Percentiles rank a stretch among this genome's conserved stretches.
These are phyloP conservation scores for Zhuqinia jingwanae DNA, from an alignment of 2,888 invertebrate species.

Conservation along the genomic window DNA sequence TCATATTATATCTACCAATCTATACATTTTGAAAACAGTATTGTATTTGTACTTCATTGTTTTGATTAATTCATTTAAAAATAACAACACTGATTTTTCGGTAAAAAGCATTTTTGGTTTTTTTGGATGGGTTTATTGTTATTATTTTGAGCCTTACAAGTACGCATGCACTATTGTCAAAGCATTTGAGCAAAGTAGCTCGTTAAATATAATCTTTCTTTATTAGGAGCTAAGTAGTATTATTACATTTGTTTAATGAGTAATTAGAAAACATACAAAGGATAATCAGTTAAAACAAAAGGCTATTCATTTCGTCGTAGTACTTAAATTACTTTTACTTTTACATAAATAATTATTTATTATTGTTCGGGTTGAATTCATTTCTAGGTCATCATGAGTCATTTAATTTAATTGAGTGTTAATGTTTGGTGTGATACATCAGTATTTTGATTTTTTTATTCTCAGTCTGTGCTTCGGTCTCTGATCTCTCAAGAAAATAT, in stretches of 20 bases:
- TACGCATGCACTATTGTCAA: too few relatives aligned
- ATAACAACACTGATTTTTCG: too few relatives aligned
- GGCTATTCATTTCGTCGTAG: constrained; percentile 5
- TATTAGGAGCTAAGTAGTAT: too few relatives aligned
- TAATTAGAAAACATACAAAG: neutral
- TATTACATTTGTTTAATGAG: neutral
- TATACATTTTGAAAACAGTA: too few relatives aligned
- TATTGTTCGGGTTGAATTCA: neutral
- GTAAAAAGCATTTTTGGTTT: too few relatives aligned
- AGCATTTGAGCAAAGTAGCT: too few relatives aligned
- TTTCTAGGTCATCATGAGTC: neutral
- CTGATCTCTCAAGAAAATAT: neutral
- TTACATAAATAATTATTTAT: neutral
- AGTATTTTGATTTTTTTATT: constrained; percentile 52
- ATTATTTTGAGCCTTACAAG: too few relatives aligned
- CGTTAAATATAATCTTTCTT: too few relatives aligned
- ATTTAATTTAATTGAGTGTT: neutral
- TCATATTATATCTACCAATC: too few relatives aligned
- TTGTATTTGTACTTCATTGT: too few relatives aligned
- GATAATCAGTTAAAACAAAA: neutral
- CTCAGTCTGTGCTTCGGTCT: constrained; percentile 62
- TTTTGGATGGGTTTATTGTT: too few relatives aligned
- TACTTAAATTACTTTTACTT: neutral
- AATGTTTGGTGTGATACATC: constrained; percentile 48
- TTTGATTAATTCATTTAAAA: too few relatives aligned